Evolutionary conservation across 2,113 vertebrate genomes (phyloP).

Genomic region (Hemicordylus capensis): DNA sequence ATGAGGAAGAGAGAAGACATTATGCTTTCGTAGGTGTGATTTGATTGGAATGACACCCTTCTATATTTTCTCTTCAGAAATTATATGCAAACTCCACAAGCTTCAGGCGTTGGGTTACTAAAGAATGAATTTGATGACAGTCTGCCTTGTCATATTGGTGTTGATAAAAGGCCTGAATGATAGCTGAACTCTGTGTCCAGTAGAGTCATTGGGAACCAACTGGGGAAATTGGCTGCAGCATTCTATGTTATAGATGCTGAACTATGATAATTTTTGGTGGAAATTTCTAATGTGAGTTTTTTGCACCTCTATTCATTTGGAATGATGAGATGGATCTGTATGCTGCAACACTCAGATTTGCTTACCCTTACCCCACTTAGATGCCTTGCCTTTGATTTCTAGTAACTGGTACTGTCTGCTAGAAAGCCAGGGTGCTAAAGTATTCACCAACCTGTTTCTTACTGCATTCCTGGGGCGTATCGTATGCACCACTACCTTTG

Average conservation of each 20-base stretch:
- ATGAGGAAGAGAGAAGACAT: not conserved
- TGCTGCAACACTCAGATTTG: not conserved
- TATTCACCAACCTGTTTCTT: not conserved
- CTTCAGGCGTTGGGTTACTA: not conserved
- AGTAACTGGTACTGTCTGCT: not conserved
- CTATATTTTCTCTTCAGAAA: not conserved
- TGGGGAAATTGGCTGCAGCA: not conserved
- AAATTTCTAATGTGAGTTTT: not conserved
- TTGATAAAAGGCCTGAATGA: not conserved
- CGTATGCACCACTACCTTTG: not conserved
- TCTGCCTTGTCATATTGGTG: not conserved
- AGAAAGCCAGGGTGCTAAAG: not conserved
- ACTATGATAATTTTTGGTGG: not conserved
- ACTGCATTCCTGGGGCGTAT: not conserved
- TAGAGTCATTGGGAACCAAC: not conserved
- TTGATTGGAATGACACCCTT: not conserved
- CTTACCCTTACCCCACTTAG: not conserved
- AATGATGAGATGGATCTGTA: not conserved
- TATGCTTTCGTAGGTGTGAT: not conserved
- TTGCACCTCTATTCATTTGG: not conserved
- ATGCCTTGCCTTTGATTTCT: not conserved
- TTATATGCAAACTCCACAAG: not conserved
- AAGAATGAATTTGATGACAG: conserved; percentile 5
- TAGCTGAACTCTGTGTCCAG: not conserved
- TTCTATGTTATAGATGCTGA: no score